phyloP scores from a whole-genome alignment of 2,888 invertebrate species.

The Hemithea aestivaria region DNA sequence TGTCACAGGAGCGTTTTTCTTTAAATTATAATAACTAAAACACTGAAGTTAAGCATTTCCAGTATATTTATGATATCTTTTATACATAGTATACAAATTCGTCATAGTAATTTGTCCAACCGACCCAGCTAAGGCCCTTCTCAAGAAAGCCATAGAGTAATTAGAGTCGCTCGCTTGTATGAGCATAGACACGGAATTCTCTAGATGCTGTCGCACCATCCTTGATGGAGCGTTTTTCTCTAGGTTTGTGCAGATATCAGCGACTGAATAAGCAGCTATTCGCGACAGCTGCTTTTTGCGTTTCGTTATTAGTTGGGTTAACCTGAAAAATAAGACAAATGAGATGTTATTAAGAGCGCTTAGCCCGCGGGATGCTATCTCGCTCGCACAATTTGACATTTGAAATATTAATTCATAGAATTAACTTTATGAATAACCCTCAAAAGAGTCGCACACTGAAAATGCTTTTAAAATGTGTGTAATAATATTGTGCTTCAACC shows the following conservation, averaged over 20 bases:
- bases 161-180: slow-evolving; percentile 59
- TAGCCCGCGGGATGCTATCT: no score
- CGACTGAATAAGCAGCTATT: slow-evolving; percentile 64
- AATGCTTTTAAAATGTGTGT: no score
- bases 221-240: slow-evolving; percentile 54
- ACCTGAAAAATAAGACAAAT: slow-evolving; percentile 40
- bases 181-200: slow-evolving; percentile 57
- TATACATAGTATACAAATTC: slow-evolving; percentile 65
- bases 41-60: slow-evolving; percentile 69
- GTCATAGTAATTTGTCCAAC: slow-evolving; percentile 63
- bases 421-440: background rate
- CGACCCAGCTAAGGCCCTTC: slow-evolving; percentile 53
- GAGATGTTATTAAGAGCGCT: background rate
- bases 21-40: no score
- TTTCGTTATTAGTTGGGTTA: slow-evolving; percentile 66
- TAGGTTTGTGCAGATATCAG: slow-evolving; percentile 56
- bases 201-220: slow-evolving; percentile 59
- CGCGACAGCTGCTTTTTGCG: slow-evolving; percentile 63
- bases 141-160: slow-evolving; percentile 62
- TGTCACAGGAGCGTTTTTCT: slow-evolving; percentile 50
- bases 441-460: no score
- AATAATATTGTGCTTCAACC: no score
- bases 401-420: no score
- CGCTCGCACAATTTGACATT: no score
- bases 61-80: slow-evolving; percentile 71